Evolutionary conservation across 2,113 vertebrate genomes (phyloP).

Genomic region (Aspidoscelis tigris): DNA sequence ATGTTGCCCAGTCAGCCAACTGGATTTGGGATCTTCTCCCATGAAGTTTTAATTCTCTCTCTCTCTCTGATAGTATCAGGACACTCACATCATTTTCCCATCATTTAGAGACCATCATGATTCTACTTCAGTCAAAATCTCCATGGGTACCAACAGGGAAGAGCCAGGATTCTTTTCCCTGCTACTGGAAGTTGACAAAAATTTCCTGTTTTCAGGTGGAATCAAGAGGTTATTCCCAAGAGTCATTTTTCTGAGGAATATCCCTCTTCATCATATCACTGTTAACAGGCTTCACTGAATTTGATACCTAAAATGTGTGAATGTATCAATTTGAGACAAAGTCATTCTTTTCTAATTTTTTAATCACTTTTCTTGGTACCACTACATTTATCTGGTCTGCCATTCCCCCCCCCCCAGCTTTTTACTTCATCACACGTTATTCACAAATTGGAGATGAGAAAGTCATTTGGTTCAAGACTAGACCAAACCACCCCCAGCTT

Average conservation of each 20-base stretch:
- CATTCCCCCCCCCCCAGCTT: too few species aligned
- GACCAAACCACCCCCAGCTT: too few species aligned
- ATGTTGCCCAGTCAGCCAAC: too few species aligned
- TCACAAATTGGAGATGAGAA: too few species aligned
- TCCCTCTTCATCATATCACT: neutral
- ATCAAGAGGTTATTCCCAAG: neutral
- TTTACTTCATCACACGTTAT: too few species aligned
- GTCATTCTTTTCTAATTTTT: neutral
- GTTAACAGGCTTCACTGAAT: neutral
- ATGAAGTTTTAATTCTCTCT: too few species aligned
- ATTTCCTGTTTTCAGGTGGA: neutral
- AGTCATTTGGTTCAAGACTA: too few species aligned
- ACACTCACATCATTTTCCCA: too few species aligned
- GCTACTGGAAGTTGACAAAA: neutral
- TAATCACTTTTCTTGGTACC: neutral
- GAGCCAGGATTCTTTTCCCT: neutral
- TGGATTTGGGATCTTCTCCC: too few species aligned
- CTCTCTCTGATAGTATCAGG: too few species aligned
- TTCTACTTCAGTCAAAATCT: neutral
- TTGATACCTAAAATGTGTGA: neutral
- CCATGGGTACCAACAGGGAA: too few species aligned
- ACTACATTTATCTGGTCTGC: neutral
- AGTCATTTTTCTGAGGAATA: neutral
- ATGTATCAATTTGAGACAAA: neutral
- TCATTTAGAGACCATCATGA: too few species aligned